Conservation (phyloP, 1,140 invertebrate species). For the Ceratina australensis region DNA sequence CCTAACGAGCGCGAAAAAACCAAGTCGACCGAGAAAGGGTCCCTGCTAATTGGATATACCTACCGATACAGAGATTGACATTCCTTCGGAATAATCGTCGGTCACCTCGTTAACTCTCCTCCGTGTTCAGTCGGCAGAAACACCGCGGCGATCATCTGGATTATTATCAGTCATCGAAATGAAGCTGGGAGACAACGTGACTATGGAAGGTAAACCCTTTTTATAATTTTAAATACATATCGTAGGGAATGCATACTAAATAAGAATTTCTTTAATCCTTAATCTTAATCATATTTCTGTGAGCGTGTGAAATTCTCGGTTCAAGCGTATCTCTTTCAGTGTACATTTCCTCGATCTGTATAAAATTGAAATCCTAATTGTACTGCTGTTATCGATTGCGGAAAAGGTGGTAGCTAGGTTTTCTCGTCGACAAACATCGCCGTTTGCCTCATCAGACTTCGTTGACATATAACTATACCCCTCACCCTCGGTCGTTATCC, state of each 20-base stretch:
- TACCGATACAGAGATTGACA: not conserved
- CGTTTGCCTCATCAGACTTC: slow-evolving; percentile 14
- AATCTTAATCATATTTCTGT: no score
- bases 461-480: slow-evolving; percentile 1
- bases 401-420: not conserved
- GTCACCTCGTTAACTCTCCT: not conserved
- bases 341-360: no score
- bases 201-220: slow-evolving; percentile 64
- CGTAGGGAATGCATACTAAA: not conserved
- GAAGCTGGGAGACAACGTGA: slow-evolving; percentile 64
- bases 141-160: slow-evolving; percentile 34
- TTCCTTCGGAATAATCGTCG: not conserved
- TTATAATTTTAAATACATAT: no score
- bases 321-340: no score
- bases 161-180: slow-evolving; percentile 47
- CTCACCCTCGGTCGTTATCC: not conserved
- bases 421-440: not conserved
- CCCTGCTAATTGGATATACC: not conserved
- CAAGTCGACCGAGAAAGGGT: slow-evolving; percentile 4
- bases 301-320: no score
- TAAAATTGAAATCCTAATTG: not conserved
- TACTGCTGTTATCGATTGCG: slow-evolving; percentile 11
- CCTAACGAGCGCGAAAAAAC: slow-evolving; percentile 27
- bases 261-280: not conserved
- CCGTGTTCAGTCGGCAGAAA: slow-evolving; percentile 1